phyloP scores from a whole-genome alignment of 2,113 vertebrate species.

The Thamnophis sirtalis region DNA sequence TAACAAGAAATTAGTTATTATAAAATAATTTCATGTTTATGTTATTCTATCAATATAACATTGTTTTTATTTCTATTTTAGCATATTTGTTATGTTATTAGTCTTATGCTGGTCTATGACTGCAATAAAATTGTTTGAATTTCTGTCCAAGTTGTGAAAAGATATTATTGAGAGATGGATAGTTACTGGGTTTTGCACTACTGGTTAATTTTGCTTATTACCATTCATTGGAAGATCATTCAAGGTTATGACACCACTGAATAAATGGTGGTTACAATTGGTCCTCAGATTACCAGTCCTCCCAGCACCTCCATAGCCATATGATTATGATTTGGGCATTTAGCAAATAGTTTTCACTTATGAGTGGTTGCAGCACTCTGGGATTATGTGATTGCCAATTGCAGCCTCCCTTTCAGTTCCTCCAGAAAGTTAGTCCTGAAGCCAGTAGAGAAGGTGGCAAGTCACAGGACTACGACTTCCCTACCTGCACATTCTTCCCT shows the following conservation, averaged over 20 bases:
- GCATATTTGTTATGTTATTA: not conserved
- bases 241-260: not conserved
- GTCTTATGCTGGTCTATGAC: not conserved
- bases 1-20: not conserved
- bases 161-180: not conserved
- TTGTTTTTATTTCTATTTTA: not conserved
- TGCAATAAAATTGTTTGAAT: not conserved
- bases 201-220: not conserved
- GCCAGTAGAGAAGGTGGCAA: not conserved
- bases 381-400: not conserved
- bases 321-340: not conserved
- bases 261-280: not conserved
- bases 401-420: not conserved
- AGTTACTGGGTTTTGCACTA: not conserved
- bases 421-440: not conserved
- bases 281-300: not conserved
- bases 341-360: not conserved
- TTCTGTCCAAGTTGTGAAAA: not conserved
- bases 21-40: not conserved
- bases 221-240: not conserved
- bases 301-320: not conserved
- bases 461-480: not conserved
- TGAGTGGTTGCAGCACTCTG: not conserved
- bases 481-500: not conserved
- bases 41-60: not conserved